phyloP scores from a whole-genome alignment of 1,140 invertebrate genomes.

The Archegozetes longisetosus region DNA sequence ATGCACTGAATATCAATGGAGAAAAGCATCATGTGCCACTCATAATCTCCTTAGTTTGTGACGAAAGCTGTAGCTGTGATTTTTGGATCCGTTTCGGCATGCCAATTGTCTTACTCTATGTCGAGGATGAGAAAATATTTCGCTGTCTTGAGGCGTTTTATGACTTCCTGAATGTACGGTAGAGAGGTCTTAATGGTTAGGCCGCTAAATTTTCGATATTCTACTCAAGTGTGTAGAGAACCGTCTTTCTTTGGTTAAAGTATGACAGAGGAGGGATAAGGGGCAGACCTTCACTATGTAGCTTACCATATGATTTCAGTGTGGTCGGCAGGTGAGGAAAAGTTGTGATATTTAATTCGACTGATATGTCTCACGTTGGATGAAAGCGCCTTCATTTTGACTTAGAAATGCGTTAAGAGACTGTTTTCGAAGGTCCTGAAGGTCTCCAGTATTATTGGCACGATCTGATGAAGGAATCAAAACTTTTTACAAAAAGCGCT shows the following conservation, averaged over 20 bases:
- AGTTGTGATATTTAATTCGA: background rate
- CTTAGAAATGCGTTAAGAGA: too few species aligned
- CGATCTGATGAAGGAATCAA: too few species aligned
- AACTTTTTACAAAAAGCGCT: too few species aligned
- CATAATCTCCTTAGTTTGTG: conserved; percentile 7
- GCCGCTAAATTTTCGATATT: conserved; percentile 33
- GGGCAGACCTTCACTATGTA: conserved; percentile 16
- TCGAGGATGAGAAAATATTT: conserved; percentile 28
- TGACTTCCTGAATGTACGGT: conserved; percentile 31
- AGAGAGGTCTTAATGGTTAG: conserved; percentile 33
- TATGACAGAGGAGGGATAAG: conserved; percentile 24
- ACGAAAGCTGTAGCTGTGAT: conserved; percentile 23
- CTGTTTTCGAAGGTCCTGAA: too few species aligned
- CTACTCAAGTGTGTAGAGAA: conserved; percentile 29
- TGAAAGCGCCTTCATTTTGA: too few species aligned
- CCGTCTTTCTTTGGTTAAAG: conserved; percentile 10
- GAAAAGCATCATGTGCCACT: conserved; percentile 13
- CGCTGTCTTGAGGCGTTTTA: conserved; percentile 22
- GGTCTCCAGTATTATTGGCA: too few species aligned
- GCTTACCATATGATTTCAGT: background rate
- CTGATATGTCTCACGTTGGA: too few species aligned
- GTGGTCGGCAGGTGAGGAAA: conserved; percentile 1
- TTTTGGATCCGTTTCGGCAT: conserved; percentile 21
- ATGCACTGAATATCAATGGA: too few species aligned
- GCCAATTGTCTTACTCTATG: conserved; percentile 6